Percentiles rank a stretch among this genome's conserved stretches.
These are phyloP conservation scores for Gnathonemus longibarbis DNA, from an alignment of 2,113 vertebrate genomes.

Conservation along the genomic window DNA sequence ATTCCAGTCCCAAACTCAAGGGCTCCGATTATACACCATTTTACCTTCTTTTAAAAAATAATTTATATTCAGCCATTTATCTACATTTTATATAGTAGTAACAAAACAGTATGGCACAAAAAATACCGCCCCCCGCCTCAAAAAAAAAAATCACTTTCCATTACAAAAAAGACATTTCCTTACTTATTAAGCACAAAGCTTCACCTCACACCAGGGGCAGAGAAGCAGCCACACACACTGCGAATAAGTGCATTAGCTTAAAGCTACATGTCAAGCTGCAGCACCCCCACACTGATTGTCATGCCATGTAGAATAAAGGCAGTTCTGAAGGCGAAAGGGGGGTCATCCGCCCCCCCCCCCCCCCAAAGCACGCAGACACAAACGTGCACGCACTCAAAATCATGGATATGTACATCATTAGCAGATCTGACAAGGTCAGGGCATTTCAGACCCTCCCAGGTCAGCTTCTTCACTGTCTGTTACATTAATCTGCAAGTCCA, in stretches of 20 bases:
- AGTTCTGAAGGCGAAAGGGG: too few species aligned
- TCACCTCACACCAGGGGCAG: background rate
- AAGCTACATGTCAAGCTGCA: background rate
- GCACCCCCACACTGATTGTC: background rate
- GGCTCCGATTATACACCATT: background rate
- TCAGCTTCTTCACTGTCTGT: background rate
- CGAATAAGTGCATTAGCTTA: background rate
- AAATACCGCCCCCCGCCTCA: background rate
- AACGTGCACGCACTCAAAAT: background rate
- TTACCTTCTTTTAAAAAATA: background rate
- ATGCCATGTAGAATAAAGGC: too few species aligned
- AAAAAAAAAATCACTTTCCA: background rate
- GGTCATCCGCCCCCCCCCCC: background rate
- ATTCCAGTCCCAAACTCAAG: background rate
- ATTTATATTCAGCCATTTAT: background rate
- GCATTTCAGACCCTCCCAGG: background rate
- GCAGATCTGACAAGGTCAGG: background rate
- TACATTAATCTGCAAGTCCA: background rate
- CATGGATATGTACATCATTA: background rate
- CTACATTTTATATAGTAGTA: background rate
- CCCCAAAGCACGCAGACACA: background rate
- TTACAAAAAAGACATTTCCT: background rate
- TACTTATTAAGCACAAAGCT: background rate
- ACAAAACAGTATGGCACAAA: conserved; percentile 3
- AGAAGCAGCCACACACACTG: background rate